Percentiles rank a stretch among this genome's conserved stretches.
These are phyloP conservation scores for Vombatus ursinus DNA, from an alignment of 2,113 vertebrate species.

Conservation along the genomic window DNA sequence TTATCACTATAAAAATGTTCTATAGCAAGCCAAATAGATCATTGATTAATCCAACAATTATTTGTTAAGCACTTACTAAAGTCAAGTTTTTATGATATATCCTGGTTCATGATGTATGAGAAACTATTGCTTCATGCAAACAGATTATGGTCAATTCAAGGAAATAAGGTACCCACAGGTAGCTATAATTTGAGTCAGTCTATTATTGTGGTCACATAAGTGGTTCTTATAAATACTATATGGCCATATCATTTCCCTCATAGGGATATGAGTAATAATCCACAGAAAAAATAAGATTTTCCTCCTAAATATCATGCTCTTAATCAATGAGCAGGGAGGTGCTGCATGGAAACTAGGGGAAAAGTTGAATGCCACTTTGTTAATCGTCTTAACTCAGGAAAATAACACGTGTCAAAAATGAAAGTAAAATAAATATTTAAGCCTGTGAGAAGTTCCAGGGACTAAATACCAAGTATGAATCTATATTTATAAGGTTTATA, in stretches of 20 bases:
- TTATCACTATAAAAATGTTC: neutral
- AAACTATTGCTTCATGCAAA: neutral
- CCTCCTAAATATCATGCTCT: neutral
- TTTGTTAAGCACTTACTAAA: neutral
- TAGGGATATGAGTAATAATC: neutral
- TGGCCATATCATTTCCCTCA: neutral
- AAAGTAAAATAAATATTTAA: conserved; percentile 20
- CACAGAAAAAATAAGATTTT: neutral
- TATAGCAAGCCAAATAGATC: neutral
- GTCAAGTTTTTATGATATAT: neutral
- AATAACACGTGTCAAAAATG: conserved; percentile 18
- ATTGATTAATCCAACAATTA: neutral
- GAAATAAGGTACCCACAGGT: neutral
- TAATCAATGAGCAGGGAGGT: neutral
- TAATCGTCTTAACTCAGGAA: neutral
- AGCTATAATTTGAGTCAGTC: neutral
- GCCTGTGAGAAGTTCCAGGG: neutral
- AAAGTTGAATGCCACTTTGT: neutral
- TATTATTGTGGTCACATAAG: neutral
- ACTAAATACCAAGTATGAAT: neutral
- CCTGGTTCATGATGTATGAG: neutral
- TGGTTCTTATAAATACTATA: neutral
- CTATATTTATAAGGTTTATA: neutral
- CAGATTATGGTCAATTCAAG: neutral
- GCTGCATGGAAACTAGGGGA: neutral